Evolutionary conservation across 2,888 invertebrate genomes (phyloP).

Genomic region (Metopia argyrocephala): DNA sequence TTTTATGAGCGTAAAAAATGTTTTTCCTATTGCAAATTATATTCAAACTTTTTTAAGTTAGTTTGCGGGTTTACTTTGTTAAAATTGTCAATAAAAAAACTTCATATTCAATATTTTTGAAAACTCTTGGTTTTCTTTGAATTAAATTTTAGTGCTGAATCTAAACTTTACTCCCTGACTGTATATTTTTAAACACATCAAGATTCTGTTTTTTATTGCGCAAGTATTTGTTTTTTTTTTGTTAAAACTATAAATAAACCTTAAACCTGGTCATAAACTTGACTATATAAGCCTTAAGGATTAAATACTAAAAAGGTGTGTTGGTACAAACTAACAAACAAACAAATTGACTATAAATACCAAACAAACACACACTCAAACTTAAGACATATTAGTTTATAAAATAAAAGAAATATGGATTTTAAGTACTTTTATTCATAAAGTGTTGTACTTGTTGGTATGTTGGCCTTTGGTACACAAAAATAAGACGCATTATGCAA

Average conservation of each 20-base stretch:
- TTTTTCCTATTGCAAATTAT: no score
- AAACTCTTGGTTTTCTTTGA: no score
- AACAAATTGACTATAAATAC: constrained; percentile 49
- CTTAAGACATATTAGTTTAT: background rate
- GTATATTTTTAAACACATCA: background rate
- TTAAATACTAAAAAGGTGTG: constrained; percentile 30
- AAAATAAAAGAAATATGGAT: background rate
- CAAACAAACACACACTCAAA: constrained; percentile 4
- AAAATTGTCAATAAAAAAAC: no score
- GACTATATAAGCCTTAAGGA: constrained; percentile 44
- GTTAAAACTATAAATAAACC: constrained; percentile 37
- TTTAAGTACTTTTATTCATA: background rate
- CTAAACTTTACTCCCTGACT: no score
- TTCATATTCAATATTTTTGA: no score
- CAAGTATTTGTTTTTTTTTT: background rate
- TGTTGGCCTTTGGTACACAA: background rate
- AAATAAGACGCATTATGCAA: constrained; percentile 40
- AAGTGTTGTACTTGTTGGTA: constrained; percentile 17
- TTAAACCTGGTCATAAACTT: constrained; percentile 56
- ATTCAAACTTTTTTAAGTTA: no score
- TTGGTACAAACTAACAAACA: constrained; percentile 1
- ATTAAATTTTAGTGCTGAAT: no score
- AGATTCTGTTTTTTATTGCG: background rate
- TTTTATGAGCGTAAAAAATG: no score
- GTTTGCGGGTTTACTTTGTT: no score